phyloP scores from a whole-genome alignment of 2,113 vertebrate genomes.

The Trichechus manatus region DNA sequence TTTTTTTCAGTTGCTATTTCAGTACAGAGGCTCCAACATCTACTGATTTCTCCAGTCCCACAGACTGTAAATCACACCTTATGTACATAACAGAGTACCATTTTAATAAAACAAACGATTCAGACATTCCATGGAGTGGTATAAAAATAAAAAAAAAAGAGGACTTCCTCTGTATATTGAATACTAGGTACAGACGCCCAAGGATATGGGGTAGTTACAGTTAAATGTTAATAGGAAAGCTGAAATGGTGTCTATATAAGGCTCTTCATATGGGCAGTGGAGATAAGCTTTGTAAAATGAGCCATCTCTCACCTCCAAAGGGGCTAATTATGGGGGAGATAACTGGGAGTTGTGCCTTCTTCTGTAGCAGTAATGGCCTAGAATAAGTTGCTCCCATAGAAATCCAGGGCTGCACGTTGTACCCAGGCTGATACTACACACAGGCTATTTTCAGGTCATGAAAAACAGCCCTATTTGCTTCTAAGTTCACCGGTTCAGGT shows the following conservation, averaged over 20 bases:
- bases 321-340: background rate
- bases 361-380: background rate
- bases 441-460: constrained; percentile 73
- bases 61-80: background rate
- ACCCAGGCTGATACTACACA: constrained; percentile 42
- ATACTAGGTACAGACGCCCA: constrained; percentile 5
- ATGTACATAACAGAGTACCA: constrained; percentile 11
- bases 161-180: background rate
- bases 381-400: background rate
- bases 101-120: constrained; percentile 50
- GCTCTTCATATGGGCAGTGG: background rate
- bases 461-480: constrained; percentile 43
- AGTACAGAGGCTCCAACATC: background rate
- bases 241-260: background rate
- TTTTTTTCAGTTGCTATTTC: constrained; percentile 37
- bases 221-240: background rate
- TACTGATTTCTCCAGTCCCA: background rate
- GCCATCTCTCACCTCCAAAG: background rate
- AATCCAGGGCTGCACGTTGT: background rate
- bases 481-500: constrained; percentile 82
- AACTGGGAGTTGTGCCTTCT: background rate
- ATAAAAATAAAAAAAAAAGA: background rate
- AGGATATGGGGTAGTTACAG: background rate
- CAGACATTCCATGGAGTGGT: constrained; percentile 51
- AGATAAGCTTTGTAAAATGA: constrained; percentile 30